phyloP scores from a whole-genome alignment of 1,140 invertebrate species.

The Ylistrum balloti region DNA sequence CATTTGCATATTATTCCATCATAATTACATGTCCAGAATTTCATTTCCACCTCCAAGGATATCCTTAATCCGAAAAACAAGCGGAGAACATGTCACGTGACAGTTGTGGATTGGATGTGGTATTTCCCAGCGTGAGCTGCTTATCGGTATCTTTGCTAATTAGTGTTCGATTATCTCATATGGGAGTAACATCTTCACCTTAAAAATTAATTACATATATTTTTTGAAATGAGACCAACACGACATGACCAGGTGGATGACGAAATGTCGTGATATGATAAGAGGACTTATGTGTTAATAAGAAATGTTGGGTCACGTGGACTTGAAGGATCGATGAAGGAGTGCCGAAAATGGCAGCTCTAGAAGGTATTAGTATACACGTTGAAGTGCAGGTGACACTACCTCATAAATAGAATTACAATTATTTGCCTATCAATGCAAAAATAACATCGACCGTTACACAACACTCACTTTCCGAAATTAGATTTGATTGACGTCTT shows the following conservation, averaged over 20 bases:
- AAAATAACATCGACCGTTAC: not conserved
- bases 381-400: not conserved
- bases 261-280: conserved; percentile 18
- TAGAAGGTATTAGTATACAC: not conserved
- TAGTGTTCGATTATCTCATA: not conserved
- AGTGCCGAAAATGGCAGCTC: not conserved
- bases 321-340: not conserved
- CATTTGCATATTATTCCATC: not conserved
- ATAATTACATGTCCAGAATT: not conserved
- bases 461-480: conserved; percentile 15
- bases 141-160: not conserved
- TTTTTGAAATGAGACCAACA: conserved; percentile 27
- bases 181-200: not conserved
- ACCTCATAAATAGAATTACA: not conserved
- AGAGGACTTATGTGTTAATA: not conserved
- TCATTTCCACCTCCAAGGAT: conserved; percentile 13
- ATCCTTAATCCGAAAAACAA: conserved; percentile 24
- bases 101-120: not conserved
- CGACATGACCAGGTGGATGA: not conserved
- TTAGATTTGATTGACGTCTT: not conserved
- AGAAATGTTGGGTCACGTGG: not conserved
- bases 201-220: conserved; percentile 41
- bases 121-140: conserved; percentile 12
- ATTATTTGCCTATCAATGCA: not conserved
- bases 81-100: not conserved